These are phyloP conservation scores for Stenolophus ochropezus DNA, from an alignment of 2,888 invertebrate species.

Conservation along the genomic window DNA sequence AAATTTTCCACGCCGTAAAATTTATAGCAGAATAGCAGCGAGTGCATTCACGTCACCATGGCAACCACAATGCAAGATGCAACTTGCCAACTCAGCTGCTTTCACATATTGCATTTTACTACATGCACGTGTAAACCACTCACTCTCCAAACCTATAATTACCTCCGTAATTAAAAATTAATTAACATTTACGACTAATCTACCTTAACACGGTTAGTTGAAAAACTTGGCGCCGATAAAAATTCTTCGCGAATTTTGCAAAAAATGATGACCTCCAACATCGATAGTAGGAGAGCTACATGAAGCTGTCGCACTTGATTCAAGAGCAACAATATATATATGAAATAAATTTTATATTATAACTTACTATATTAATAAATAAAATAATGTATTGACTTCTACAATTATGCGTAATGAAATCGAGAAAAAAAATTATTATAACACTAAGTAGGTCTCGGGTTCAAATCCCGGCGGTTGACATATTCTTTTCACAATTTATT, in stretches of 20 bases:
- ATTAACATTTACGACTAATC: slow-evolving; percentile 52
- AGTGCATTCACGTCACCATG: neutral
- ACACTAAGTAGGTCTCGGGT: too few species aligned
- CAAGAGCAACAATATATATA: too few species aligned
- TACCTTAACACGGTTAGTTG: slow-evolving; percentile 38
- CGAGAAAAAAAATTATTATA: too few species aligned
- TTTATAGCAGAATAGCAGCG: slow-evolving; percentile 1
- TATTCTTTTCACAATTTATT: too few species aligned
- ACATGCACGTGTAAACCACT: slow-evolving; percentile 32
- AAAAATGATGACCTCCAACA: slow-evolving; percentile 1
- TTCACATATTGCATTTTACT: slow-evolving; percentile 39
- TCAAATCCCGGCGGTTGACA: too few species aligned
- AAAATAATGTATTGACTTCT: too few species aligned
- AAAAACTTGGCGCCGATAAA: slow-evolving; percentile 44
- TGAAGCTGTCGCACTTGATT: too few species aligned
- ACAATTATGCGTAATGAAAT: too few species aligned
- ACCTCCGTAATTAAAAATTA: slow-evolving; percentile 55
- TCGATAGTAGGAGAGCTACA: too few species aligned
- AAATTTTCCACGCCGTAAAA: slow-evolving; percentile 31
- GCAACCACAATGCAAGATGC: slow-evolving; percentile 33
- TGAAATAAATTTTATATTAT: too few species aligned
- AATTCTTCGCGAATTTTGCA: slow-evolving; percentile 16
- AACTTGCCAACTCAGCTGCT: slow-evolving; percentile 20
- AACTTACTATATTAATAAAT: too few species aligned
- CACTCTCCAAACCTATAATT: slow-evolving; percentile 28